Evolutionary conservation across 2,888 invertebrate species (phyloP).

Genomic region (Petrolisthes manimaculis): DNA sequence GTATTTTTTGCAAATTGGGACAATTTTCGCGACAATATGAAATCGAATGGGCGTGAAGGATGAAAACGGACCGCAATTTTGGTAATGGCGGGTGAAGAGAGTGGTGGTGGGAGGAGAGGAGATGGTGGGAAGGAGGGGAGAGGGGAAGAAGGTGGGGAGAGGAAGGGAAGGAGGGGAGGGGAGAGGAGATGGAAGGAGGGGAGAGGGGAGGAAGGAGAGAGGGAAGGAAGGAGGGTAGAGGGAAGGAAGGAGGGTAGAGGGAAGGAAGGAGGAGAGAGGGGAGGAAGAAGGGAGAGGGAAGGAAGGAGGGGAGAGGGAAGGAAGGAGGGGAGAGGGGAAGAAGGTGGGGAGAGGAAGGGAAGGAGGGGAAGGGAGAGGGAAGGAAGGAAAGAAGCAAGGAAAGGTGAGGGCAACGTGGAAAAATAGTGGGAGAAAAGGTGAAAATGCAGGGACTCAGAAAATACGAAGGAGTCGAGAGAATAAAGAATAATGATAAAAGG

Average conservation of each 20-base stretch:
- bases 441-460: background rate
- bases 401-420: background rate
- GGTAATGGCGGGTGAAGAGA: background rate
- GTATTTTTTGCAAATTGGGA: conserved; percentile 59
- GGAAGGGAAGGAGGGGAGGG: background rate
- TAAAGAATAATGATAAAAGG: background rate
- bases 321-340: background rate
- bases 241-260: background rate
- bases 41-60: conserved; percentile 58
- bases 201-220: background rate
- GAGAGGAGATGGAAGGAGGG: background rate
- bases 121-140: background rate
- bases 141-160: background rate
- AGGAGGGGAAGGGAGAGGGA: background rate
- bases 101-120: background rate
- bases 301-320: background rate
- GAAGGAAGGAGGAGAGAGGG: background rate
- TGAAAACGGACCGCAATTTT: conserved; percentile 56
- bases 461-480: background rate
- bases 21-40: conserved; percentile 62
- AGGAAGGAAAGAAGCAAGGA: background rate
- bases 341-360: background rate
- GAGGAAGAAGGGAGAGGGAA: background rate
- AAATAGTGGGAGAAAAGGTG: background rate
- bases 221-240: background rate